Evolutionary conservation across 2,888 invertebrate genomes (phyloP).

Genomic region (Dryomyza anilis): DNA sequence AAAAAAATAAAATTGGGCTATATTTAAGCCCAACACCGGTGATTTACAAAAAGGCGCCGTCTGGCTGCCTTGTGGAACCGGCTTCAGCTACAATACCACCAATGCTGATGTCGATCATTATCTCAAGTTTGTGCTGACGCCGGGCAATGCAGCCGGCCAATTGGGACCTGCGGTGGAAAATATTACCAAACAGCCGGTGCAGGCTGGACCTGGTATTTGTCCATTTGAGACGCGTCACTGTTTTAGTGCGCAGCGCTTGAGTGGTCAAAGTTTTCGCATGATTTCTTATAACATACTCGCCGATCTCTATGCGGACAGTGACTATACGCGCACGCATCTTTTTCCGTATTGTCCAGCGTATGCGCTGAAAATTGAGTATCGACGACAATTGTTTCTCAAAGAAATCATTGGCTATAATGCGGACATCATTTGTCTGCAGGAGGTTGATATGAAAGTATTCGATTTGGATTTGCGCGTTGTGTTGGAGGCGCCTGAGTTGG

Average conservation of each 20-base stretch:
- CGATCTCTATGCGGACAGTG: constrained; percentile 87
- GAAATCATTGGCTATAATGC: constrained; percentile 84
- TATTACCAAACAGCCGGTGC: constrained; percentile 67
- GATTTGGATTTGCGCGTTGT: constrained; percentile 69
- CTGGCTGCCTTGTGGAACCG: constrained; percentile 68
- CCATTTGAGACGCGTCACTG: constrained; percentile 81
- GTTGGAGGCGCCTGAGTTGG: constrained; percentile 61
- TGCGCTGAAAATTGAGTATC: constrained; percentile 81
- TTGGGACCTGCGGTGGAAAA: constrained; percentile 70
- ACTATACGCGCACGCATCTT: constrained; percentile 72
- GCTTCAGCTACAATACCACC: constrained; percentile 67
- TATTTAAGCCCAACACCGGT: constrained; percentile 39
- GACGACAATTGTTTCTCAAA: constrained; percentile 82
- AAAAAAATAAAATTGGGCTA: neutral
- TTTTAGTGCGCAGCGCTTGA: constrained; percentile 69
- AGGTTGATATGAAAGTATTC: constrained; percentile 85
- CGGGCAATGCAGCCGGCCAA: constrained; percentile 62
- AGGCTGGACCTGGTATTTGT: constrained; percentile 77
- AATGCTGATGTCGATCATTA: constrained; percentile 70
- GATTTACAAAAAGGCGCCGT: constrained; percentile 36
- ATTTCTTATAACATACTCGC: constrained; percentile 91
- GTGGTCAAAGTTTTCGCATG: constrained; percentile 66
- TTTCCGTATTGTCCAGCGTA: constrained; percentile 85
- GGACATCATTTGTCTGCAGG: constrained; percentile 90
- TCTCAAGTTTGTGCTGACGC: constrained; percentile 67